Conservation (phyloP, 30 jellyfish, hydroid and myxozoan species). For the Hydra vulgaris region DNA sequence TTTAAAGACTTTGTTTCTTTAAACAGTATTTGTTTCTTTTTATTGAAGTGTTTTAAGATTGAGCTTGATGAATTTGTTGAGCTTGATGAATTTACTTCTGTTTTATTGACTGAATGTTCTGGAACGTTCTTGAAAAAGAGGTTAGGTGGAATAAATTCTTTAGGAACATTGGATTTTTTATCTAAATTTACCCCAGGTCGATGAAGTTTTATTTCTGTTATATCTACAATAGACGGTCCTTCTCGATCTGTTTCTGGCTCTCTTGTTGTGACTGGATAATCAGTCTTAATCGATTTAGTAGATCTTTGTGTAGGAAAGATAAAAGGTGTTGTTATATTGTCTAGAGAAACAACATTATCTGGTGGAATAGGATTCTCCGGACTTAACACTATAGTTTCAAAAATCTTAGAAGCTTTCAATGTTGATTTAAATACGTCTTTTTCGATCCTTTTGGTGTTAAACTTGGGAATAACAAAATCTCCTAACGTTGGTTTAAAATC, state of each 20-base stretch:
- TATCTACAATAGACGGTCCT: conserved; percentile 6
- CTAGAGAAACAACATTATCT: not conserved
- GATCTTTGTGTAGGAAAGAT: not conserved
- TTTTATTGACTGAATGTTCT: not conserved
- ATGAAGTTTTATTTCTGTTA: conserved; percentile 7
- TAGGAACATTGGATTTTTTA: conserved; percentile 1
- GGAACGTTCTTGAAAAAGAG: not conserved
- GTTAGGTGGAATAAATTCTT: not conserved
- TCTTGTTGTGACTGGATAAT: conserved; percentile 9
- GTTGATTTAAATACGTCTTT: not conserved
- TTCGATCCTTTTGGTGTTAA: not conserved
- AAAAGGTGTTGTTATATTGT: not conserved
- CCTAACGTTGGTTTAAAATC: conserved; percentile 6
- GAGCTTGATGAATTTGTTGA: not conserved
- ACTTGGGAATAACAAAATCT: not conserved
- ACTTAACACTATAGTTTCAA: not conserved
- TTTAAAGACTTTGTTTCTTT: not conserved
- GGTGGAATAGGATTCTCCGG: conserved; percentile 1
- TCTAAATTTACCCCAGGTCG: conserved; percentile 8
- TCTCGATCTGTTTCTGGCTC: conserved; percentile 10
- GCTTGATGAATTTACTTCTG: not conserved
- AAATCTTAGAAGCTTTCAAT: not conserved
- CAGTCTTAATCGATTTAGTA: not conserved
- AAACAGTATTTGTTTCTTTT: no score
- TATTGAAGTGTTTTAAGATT: not conserved